A percentile compares a stretch with the other conserved stretches of the same genome.
Evolutionary conservation across 2,888 invertebrate species (phyloP).

Genomic region (Seira ritae): DNA sequence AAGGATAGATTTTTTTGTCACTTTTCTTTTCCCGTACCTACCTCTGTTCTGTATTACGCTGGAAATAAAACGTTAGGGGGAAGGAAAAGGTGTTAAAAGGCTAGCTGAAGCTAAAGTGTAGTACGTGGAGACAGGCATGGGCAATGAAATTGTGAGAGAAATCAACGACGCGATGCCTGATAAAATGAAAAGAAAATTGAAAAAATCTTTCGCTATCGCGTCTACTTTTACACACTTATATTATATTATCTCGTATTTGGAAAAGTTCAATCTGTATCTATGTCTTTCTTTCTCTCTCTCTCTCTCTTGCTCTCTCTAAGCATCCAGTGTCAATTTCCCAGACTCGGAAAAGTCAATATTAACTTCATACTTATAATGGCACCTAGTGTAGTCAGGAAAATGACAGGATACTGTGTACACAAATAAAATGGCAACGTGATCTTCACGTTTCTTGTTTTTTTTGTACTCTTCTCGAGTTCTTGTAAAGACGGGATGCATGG

Average conservation of each 20-base stretch:
- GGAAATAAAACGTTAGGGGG: not conserved
- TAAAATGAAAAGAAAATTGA: constrained; percentile 12
- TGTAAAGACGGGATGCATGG: no score
- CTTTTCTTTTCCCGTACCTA: not conserved
- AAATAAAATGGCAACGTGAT: not conserved
- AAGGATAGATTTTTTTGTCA: not conserved
- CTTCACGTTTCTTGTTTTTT: not conserved
- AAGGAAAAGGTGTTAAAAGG: constrained; percentile 3
- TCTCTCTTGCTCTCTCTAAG: not conserved
- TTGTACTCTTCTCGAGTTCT: not conserved
- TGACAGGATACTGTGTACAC: constrained; percentile 2
- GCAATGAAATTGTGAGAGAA: constrained; percentile 1
- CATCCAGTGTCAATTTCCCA: not conserved
- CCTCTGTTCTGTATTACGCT: not conserved
- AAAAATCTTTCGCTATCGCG: not conserved
- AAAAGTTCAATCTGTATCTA: no score
- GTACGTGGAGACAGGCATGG: not conserved
- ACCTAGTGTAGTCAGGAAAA: not conserved
- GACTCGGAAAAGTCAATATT: not conserved
- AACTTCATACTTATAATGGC: not conserved
- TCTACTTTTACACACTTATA: no score
- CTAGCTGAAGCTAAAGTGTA: not conserved
- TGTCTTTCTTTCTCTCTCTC: no score
- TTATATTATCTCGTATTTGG: no score
- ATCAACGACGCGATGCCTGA: constrained; percentile 4